Conservation (phyloP, 1,140 invertebrate genomes). For the Brachionus rubens region DNA sequence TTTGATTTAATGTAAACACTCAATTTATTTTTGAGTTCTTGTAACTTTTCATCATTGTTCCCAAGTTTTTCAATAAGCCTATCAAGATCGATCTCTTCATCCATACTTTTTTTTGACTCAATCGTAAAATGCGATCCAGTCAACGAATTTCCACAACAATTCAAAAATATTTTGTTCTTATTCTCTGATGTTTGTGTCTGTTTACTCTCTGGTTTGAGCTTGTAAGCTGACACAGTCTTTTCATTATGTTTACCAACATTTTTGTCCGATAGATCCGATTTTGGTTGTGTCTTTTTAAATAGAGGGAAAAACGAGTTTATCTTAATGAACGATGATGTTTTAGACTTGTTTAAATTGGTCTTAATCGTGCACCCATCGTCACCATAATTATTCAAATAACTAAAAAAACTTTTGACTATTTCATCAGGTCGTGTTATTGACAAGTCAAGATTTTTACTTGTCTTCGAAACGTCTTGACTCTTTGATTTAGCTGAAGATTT, state of each 20-base stretch:
- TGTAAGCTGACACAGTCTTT: too few species aligned
- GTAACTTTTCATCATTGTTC: not conserved
- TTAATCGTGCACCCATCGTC: constrained; percentile 23
- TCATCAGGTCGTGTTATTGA: not conserved
- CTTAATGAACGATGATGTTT: not conserved
- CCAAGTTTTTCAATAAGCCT: not conserved
- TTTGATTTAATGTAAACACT: constrained; percentile 3
- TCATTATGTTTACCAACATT: too few species aligned
- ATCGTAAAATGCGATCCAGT: not conserved
- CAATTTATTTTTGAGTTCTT: not conserved
- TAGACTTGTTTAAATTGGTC: not conserved
- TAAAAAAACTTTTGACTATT: constrained; percentile 42
- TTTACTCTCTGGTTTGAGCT: not conserved
- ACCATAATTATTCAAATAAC: constrained; percentile 39
- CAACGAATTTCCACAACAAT: not conserved
- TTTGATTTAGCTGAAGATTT: not conserved
- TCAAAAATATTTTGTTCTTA: not conserved
- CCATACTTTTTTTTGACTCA: not conserved
- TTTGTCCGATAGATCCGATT: not conserved
- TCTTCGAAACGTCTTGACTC: not conserved
- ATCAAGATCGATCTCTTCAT: not conserved
- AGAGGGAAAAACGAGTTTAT: constrained; percentile 8
- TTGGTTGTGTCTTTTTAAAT: not conserved
- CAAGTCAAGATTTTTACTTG: not conserved
- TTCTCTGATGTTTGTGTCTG: not conserved